Evolutionary conservation across 2,797 vertebrate species (phyloP), one percentile per base, ranked within the genome.

Genomic region (Tachyglossus aculeatus): DNA sequence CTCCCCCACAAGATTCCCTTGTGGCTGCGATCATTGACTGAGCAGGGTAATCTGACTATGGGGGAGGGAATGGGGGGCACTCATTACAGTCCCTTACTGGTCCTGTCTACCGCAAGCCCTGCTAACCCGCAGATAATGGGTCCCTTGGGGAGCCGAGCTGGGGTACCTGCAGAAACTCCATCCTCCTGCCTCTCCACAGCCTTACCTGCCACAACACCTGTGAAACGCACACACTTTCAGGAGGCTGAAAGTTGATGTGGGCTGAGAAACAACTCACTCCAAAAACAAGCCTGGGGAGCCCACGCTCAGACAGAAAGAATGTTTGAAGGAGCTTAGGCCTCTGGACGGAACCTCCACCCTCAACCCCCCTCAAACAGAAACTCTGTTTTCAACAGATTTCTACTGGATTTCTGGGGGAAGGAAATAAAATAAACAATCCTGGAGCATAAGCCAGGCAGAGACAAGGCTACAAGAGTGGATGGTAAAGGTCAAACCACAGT

Each of bases 71-170:
- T n/a, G n/a, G n/a, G n/a, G n/a, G n/a, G n/a, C n/a, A n/a, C n/a
- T n/a, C n/a, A n/a, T n/a, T n/a, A n/a, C n/a, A n/a, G n/a, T n/a
- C n/a, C n/a, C n/a, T n/a, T n/a, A n/a, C n/a, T n/a, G n/a, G n/a
- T n/a, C n/a, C n/a, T n/a, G n/a, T n/a, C n/a, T n/a, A n/a, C n/a
- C n/a, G n/a, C n/a, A n/a, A n/a, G 12, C 39, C 71, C 62, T 70
- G 82, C 83, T 85, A 80, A 86, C 68, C 80, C 87, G 85, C 87
- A 85, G 86, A 88, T 89, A 84, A 87, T 90, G 86, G 86, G 74
- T 67, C 65, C 65, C 78, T 83, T 71, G 39, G 60, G 67, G 77
- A 62, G 31, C 62, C 62, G 76, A 87, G 84, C 81, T 85, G 85
- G 7, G 9, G 86, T 67, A 77, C 81, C 67, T 16, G 77, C 71